Evolutionary conservation across 2,797 vertebrate species (phyloP).

Genomic region (Bovichtus diacanthus): DNA sequence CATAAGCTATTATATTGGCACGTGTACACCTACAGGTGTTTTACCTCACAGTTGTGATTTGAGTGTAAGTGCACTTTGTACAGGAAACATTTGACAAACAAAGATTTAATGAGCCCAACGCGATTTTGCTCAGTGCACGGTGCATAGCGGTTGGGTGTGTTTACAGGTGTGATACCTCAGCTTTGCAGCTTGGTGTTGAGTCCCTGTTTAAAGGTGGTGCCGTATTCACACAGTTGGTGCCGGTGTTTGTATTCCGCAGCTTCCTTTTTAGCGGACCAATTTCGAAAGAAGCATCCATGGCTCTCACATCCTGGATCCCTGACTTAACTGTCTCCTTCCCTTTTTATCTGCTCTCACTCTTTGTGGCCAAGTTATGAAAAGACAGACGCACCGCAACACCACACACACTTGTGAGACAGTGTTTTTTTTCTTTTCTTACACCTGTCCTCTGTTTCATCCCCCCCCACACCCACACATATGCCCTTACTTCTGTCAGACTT

Average conservation of each 20-base stretch:
- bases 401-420: neutral
- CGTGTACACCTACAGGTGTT: too few species aligned
- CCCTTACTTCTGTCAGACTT: constrained; percentile 31
- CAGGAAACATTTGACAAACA: too few species aligned
- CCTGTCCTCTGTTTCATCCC: constrained; percentile 21
- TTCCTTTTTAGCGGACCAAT: neutral
- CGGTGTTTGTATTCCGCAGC: neutral
- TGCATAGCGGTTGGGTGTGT: too few species aligned
- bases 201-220: too few species aligned
- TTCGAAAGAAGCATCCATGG: neutral
- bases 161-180: too few species aligned
- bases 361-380: constrained; percentile 13
- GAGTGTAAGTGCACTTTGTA: too few species aligned
- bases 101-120: too few species aligned
- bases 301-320: neutral
- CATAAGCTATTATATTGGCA: too few species aligned
- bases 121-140: too few species aligned
- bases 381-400: neutral
- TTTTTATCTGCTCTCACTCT: neutral
- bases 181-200: too few species aligned
- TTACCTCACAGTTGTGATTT: too few species aligned
- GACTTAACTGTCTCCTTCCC: neutral
- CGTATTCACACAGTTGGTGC: neutral
- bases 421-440: neutral
- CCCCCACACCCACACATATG: constrained; percentile 6